These are phyloP conservation scores for Anthopleura sola DNA, from an alignment of 64 coral and sea anemone genomes.

Conservation along the genomic window DNA sequence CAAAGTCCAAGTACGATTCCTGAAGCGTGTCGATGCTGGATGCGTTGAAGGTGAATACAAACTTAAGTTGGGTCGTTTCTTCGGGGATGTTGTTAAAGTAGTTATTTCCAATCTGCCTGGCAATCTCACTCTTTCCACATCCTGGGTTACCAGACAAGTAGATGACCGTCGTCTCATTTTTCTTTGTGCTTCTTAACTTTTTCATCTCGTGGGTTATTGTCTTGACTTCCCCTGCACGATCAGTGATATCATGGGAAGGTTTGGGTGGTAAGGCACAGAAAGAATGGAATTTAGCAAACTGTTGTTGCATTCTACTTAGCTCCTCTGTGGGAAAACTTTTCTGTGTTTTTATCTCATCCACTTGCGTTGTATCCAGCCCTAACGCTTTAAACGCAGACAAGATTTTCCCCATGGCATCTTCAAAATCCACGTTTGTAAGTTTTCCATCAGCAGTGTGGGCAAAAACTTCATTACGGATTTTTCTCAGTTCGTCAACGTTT, in stretches of 20 bases:
- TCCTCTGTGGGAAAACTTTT: conserved; percentile 8
- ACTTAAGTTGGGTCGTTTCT: not conserved
- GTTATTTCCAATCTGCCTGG: conserved; percentile 3
- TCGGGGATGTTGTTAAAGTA: not conserved
- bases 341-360: conserved; percentile 23
- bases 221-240: conserved; percentile 18
- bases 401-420: conserved; percentile 28
- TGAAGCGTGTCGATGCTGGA: conserved; percentile 34
- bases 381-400: not conserved
- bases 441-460: conserved; percentile 30
- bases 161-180: conserved; percentile 11
- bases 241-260: conserved; percentile 24
- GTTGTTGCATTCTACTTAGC: not conserved
- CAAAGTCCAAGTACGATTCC: conserved; percentile 38
- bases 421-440: conserved; percentile 27
- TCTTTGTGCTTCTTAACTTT: conserved; percentile 8
- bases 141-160: conserved; percentile 36
- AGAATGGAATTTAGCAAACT: not conserved
- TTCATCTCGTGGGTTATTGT: conserved; percentile 30
- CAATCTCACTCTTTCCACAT: conserved; percentile 12
- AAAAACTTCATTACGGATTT: conserved; percentile 46
- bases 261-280: conserved; percentile 46
- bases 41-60: conserved; percentile 61
- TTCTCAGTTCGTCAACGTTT: conserved; percentile 17
- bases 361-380: not conserved